phyloP scores from a whole-genome alignment of 1,140 invertebrate species.

The Camponotus pennsylvanicus region DNA sequence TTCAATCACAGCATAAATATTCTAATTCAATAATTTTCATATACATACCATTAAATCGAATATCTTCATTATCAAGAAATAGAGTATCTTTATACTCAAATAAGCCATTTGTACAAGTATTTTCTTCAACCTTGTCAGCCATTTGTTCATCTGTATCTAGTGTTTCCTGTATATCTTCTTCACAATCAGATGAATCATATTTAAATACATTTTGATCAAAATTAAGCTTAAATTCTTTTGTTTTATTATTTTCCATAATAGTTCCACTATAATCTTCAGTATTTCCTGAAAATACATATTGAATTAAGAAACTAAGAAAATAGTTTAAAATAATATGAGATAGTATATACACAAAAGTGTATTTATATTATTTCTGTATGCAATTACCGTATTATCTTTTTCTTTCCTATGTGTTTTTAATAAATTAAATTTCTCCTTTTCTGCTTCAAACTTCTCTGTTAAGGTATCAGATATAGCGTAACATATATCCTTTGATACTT shows the following conservation, averaged over 20 bases:
- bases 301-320: no score
- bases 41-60: slow-evolving; percentile 87
- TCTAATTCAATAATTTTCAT: slow-evolving; percentile 36
- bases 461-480: no score
- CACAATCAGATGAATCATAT: slow-evolving; percentile 89
- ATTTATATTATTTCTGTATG: no score
- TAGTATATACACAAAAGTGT: no score
- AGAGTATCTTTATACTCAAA: slow-evolving; percentile 85
- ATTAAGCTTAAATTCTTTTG: slow-evolving; percentile 75
- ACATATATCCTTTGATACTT: no score
- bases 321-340: no score
- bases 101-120: slow-evolving; percentile 65
- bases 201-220: slow-evolving; percentile 85
- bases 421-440: no score
- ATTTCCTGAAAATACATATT: slow-evolving; percentile 65
- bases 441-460: no score
- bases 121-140: slow-evolving; percentile 31
- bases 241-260: slow-evolving; percentile 7
- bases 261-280: slow-evolving; percentile 64
- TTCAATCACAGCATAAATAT: slow-evolving; percentile 37
- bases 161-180: slow-evolving; percentile 78
- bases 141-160: slow-evolving; percentile 49
- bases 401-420: no score
- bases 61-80: slow-evolving; percentile 87
- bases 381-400: no score